Base-by-base conservation (phyloP, 2,797 vertebrate species). In the Prunella strophiata region DNA sequence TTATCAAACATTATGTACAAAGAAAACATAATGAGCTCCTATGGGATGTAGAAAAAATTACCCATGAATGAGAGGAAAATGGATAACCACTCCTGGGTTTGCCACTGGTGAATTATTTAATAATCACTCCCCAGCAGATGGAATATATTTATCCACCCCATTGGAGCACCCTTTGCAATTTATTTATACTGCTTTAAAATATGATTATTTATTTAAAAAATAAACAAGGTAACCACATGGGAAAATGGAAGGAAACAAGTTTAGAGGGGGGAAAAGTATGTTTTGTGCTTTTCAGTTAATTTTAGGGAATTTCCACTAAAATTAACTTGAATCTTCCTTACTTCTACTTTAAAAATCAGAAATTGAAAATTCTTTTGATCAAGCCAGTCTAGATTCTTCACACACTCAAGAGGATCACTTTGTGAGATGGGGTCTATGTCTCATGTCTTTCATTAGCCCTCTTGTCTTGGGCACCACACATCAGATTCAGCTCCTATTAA, bases 161-260 rank as follows among this genome's bases (percentile, higher is more conserved):
- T 48, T 92, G 94, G 67, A 92, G 77, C 92, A 93, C 52, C 85
- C 40, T 95, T 89, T 82, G 81, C 94, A 95, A 96, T 96, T 93
- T 95, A 96, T 97, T 96, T 96, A 95, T 84, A 94, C 94, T 89
- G 88, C 94, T 97, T 96, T 90, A 97, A 97, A 97, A 94, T 92
- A 92, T 70, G 94, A 96, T 96, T 95, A 97, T 96, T 93, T 95
- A 96, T 96, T 96, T 83, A 82, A 95, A 96, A 94, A 91, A 94
- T 92, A 93, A 95, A 95, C 73, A 96, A 96, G 81, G 85, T 93
- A 94, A 68, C 26, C 87, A 70, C 65, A 82, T 61, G 82, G 82
- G 89, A 86, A 91, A 85, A 82, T 10, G 19, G 42, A 95, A 95
- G 42, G 34, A 93, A 96, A 86, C 47, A 91, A 89, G 34, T 68